Base-by-base conservation (phyloP, 2,113 vertebrate species). In the Larimichthys polyactis region DNA sequence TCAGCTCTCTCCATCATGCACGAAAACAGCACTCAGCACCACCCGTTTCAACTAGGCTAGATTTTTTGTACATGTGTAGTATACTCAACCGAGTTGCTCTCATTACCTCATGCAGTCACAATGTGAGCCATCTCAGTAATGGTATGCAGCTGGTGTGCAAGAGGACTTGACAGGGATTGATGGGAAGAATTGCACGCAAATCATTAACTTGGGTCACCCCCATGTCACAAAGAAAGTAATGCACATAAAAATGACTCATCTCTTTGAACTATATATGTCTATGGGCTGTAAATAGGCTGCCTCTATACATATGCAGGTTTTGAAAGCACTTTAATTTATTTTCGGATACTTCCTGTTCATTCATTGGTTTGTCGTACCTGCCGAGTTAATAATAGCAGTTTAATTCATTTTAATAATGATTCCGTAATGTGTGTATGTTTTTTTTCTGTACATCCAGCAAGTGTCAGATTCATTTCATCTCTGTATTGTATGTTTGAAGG, bases 31-130 rank as follows among this genome's bases (percentile, higher is more conserved):
- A 80, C 74, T 82, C 84, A 85, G 69, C 82, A 82, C 72, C 81
- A 89, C 85, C 90, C 82, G 87, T 55, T 81, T 89, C 75, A 71
- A 78, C 80, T 78, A 75, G 81, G 80, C 62, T 84, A 52, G 70
- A 89, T 90, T 64, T 84, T 90, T 87, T 81, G 84, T 63, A 83
- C 91, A 90, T 65, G 81, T 91, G 90, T 85, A 86, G 86, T 92
- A 79, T 58, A 81, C 85, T 84, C 83, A 77, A 70, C 88, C 74
- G 79, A 87, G 90, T 67, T 82, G 84, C 85, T 92, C 90, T 92
- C 90, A 93, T 95, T 94, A 93, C 90, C 92, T 95, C 95, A 95
- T 94, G 91, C 55, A 65, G 78, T 76, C 89, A 90, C 88, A 90
- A 95, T 94, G 94, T 84, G 78, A 93, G 77, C 86, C 91, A 94